Evolutionary conservation across 2,888 invertebrate species (phyloP), one percentile per base, ranked within the genome.

Genomic region (Spodoptera littoralis): DNA sequence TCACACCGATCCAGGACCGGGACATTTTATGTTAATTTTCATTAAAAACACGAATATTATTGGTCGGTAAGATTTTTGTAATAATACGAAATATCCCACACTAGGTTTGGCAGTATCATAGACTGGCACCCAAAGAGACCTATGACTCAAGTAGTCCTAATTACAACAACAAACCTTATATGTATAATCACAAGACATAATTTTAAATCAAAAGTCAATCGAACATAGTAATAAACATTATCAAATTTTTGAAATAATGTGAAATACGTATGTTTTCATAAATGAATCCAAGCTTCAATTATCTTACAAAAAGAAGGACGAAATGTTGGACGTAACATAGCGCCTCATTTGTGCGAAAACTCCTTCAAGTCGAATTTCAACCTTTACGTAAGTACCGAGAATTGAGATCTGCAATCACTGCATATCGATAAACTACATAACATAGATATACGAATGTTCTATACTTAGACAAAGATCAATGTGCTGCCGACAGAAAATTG

Each of bases 41-140:
- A 60, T 73, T 64, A 53, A 69, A 72, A 75, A 76, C 64, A 73
- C 51, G 62, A 75, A 55, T 68, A 63, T 66, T 61, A 79, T 79
- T 79, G 79, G 80, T 79, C 79, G 75, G 63, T 77, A 68, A 70
- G 61, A 69, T 59, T 56, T 73, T 72, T 52, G 47, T 73, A 60
- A 52, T 65, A 51, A 70, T 67, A 76, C 54, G 64, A 74, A 65
- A 62, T 57, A 72, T 70, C 30, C 36, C 61, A 70, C 66, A 70
- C 55, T 65, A 66, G 55, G 48, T 67, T 79, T 77, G 75, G 72
- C 78, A 78, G 75, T 79, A 65, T 68, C 56, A 68, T 73, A 44
- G 60, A 69, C 72, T 72, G 75, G 65, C 63, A 74, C 63, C 63
- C 65, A 71, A 73, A 66, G 24, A 73, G 61, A 68, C 62, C 62